Percentiles rank a stretch among this genome's conserved stretches.
Evolutionary conservation across 2,797 vertebrate species (phyloP).

Genomic region (Crocodylus rhombifer): DNA sequence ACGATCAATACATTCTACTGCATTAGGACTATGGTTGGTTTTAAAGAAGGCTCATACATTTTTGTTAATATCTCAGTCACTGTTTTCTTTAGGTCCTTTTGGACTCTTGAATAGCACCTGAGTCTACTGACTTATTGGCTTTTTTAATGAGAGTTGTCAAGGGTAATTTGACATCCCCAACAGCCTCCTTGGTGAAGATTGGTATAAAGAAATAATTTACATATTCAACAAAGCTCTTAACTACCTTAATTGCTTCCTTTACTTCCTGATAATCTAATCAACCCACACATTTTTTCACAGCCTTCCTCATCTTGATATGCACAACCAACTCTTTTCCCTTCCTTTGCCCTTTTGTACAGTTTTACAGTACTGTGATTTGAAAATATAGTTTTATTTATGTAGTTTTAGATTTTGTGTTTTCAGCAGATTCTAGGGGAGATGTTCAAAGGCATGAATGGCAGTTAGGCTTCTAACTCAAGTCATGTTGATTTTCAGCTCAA

Average conservation of each 20-base stretch:
- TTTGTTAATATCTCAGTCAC: too few species aligned
- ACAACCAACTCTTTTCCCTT: not conserved
- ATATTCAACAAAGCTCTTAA: not conserved
- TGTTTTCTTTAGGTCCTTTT: too few species aligned
- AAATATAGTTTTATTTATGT: not conserved
- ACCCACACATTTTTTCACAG: not conserved
- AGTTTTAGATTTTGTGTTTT: too few species aligned
- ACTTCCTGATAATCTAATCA: not conserved
- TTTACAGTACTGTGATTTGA: not conserved
- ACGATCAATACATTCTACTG: too few species aligned
- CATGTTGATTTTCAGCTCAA: not conserved
- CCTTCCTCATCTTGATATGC: not conserved
- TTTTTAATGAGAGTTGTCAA: not conserved
- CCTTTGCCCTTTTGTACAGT: not conserved
- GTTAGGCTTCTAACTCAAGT: too few species aligned
- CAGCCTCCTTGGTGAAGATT: not conserved
- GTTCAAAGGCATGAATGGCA: not conserved
- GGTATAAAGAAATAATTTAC: not conserved
- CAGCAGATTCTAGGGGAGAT: too few species aligned
- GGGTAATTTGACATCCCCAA: not conserved
- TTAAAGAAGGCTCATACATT: too few species aligned
- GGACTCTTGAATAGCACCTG: not conserved
- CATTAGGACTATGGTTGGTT: too few species aligned
- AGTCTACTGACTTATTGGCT: not conserved
- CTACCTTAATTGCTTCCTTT: not conserved